Evolutionary conservation across 2,888 invertebrate genomes (phyloP).

Genomic region (Polydrusus pterygomalis): DNA sequence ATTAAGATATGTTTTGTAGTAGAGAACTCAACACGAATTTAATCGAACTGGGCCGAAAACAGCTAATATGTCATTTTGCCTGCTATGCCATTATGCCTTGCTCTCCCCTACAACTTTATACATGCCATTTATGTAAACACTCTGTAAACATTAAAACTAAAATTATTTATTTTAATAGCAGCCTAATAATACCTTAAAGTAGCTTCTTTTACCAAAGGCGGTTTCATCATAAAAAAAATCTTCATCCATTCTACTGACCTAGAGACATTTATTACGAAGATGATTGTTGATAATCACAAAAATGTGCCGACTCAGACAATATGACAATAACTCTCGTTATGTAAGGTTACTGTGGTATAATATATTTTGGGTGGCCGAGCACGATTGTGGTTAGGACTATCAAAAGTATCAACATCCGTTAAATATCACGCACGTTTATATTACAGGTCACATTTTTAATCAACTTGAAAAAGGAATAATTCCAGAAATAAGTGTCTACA

Average conservation of each 20-base stretch:
- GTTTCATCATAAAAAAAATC: neutral
- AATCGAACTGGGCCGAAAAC: too few relatives aligned
- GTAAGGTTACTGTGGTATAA: conserved; percentile 20
- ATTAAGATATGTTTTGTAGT: too few relatives aligned
- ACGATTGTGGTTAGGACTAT: conserved; percentile 4
- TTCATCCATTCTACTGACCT: conserved; percentile 41
- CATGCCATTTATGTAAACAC: too few relatives aligned
- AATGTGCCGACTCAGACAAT: conserved; percentile 29
- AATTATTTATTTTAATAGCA: neutral
- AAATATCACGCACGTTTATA: neutral
- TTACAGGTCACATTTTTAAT: neutral
- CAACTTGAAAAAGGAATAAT: too few relatives aligned
- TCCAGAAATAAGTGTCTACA: too few relatives aligned
- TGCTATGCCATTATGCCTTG: too few relatives aligned
- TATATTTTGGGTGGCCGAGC: conserved; percentile 22
- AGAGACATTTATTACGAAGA: conserved; percentile 43
- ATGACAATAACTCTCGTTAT: conserved; percentile 37
- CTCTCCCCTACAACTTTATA: too few relatives aligned
- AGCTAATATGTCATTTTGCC: too few relatives aligned
- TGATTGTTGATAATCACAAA: conserved; percentile 31
- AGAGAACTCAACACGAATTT: too few relatives aligned
- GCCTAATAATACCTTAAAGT: neutral
- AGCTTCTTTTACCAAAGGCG: conserved; percentile 25
- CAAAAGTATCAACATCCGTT: conserved; percentile 13
- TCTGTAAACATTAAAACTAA: too few relatives aligned